Base-by-base conservation (phyloP, 2,888 invertebrate species). In the Stramonita haemastoma region DNA sequence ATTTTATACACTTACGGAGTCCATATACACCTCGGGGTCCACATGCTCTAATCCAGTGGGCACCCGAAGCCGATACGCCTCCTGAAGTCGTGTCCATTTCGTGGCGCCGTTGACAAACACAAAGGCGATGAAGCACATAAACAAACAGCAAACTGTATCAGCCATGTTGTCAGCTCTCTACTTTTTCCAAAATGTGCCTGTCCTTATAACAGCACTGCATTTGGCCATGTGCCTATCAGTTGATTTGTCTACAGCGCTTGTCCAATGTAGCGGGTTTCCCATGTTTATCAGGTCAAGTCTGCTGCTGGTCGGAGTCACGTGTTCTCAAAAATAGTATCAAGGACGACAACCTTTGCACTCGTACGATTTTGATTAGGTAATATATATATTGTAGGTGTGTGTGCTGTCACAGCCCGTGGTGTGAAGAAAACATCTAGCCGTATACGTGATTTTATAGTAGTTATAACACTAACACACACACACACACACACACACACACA, bases 1-100 rank as follows among this genome's bases (percentile, higher is more conserved):
- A 46, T 46, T 46, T 46, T 46, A 2, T 2, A 46, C 11, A 46
- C 88, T 32, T 36, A 88, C 88, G 70, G 88, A 83, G 34, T 88
- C 88, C 88, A 88, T 88, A 29, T 88, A 88, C 17, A 88, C 83
- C 22, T 88, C 88, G 6, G 88, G 88, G 56, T 88, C 88, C 66
- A 88, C 66, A 26, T 17, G 26, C 29, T 19, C 46, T 46, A 46
- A 46, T 46, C 46, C 46, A 46, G 46, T 70, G 17, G 13, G 79
- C 34, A 79, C 19, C 29, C 19, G 13, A 66, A 13, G 6, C 22
- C 0, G 13, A 36, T 73, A 5, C 36, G 70, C 17, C 22, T 32
- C 36, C 29, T 15, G 32, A 34, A 60, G 46, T 17, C n/a, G 46
- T 36, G 29, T 22, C 81, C 81, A 83, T 46, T 83, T 83, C 36